Evolutionary conservation across 2,113 vertebrate genomes (phyloP), one percentile per base, ranked within the genome.

Genomic region (Eulemur rufifrons): DNA sequence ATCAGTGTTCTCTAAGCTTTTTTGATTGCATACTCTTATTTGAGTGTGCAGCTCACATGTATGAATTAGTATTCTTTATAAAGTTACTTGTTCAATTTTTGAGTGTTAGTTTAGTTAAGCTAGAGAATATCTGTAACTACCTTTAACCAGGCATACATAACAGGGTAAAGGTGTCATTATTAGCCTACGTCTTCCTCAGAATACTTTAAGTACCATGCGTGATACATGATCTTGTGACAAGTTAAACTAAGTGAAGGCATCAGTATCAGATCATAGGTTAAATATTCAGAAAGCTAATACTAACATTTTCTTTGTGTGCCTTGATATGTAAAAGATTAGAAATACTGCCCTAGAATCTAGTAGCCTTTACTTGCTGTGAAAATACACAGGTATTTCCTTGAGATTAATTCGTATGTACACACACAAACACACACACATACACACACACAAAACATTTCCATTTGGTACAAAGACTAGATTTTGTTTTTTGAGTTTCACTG

Each of bases 271-370:
- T 80, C 20, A 76, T 50, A 39, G 50, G n/a, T 64, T 86, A 77
- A 87, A 80, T 95, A 91, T 88, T 66, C 32, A 66, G 42, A 69
- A 97, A 97, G 32, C 59, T 94, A 82, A 66, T 96, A 56, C 27
- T 88, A 87, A 76, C 37, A 23, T 85, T 95, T 94, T 96, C 63
- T 71, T 4, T 82, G 13, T 91, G 66, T 86, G n/a, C 56, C 42
- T 91, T 96, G 77, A 89, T 91, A 56, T 23, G 52, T 45, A 86
- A 89, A 94, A 95, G 77, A 73, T 82, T 96, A 86, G 78, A 95
- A 91, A 89, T 86, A 71, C 10, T 96, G 50, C 50, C 59, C 13
- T 86, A 59, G 71, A 63, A 54, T 66, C n/a, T 88, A n/a, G 10
- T 93, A 32, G 23, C 78, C 4, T 94, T 95, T 18, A 85, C 12